Conservation (phyloP, 2,888 invertebrate genomes). For the Gastracanthus pulcherrimus region DNA sequence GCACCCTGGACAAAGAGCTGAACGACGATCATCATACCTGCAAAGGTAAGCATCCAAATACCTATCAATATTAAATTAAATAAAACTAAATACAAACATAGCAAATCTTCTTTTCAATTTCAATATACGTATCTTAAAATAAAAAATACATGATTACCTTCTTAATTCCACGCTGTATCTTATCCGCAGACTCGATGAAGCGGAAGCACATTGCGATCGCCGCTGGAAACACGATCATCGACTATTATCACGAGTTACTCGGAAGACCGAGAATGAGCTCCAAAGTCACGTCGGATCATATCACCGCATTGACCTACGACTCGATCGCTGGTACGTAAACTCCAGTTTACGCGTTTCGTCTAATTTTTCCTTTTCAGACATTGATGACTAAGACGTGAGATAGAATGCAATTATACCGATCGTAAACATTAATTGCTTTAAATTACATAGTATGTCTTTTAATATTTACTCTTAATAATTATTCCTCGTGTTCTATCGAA, state of each 20-base stretch:
- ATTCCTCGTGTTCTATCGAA: too few relatives aligned
- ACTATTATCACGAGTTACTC: constrained; percentile 83
- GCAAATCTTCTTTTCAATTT: too few relatives aligned
- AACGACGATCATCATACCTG: constrained; percentile 80
- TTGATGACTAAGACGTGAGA: neutral
- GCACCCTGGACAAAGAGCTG: constrained; percentile 86
- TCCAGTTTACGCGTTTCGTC: neutral
- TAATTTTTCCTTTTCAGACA: neutral
- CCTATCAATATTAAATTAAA: neutral
- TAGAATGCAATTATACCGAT: too few relatives aligned
- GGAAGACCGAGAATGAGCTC: constrained; percentile 82
- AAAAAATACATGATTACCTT: too few relatives aligned
- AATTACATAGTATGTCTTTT: too few relatives aligned
- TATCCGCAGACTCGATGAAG: constrained; percentile 63
- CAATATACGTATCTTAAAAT: too few relatives aligned
- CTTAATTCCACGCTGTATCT: neutral
- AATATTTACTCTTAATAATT: too few relatives aligned
- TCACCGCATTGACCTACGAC: constrained; percentile 85
- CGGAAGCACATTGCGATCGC: constrained; percentile 81
- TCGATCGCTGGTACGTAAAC: constrained; percentile 77
- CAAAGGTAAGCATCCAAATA: constrained; percentile 74
- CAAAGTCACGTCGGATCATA: constrained; percentile 76
- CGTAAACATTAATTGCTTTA: too few relatives aligned
- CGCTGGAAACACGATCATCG: constrained; percentile 80
- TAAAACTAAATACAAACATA: too few relatives aligned